phyloP scores from a whole-genome alignment of 2,888 invertebrate species.

The Alentia gelatinosa region DNA sequence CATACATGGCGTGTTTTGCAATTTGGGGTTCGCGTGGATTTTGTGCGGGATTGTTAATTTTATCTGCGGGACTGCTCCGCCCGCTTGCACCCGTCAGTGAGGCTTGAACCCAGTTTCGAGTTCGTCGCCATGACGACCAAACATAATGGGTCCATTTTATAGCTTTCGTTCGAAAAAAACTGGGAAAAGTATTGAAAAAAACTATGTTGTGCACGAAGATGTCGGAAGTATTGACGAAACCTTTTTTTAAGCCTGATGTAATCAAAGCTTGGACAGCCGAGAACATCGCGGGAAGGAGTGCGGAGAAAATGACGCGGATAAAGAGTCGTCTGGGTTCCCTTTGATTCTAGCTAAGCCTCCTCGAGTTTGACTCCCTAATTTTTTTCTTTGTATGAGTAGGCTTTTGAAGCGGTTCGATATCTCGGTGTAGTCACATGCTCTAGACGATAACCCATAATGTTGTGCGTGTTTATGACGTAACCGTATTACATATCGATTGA shows the following conservation, averaged over 20 bases:
- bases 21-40: neutral
- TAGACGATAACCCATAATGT: neutral
- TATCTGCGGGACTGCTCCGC: neutral
- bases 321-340: neutral
- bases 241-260: neutral
- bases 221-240: neutral
- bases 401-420: neutral
- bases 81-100: neutral
- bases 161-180: neutral
- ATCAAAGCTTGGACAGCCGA: constrained; percentile 3
- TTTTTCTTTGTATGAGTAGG: neutral
- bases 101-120: neutral
- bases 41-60: neutral
- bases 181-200: neutral
- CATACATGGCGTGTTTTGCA: neutral
- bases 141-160: neutral
- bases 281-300: neutral
- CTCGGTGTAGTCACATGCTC: neutral
- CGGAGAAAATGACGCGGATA: neutral
- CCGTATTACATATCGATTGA: neutral
- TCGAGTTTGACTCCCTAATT: constrained; percentile 6
- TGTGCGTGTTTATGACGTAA: constrained; percentile 17
- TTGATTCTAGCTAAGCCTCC: neutral
- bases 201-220: neutral
- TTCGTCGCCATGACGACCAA: neutral